phyloP scores from a whole-genome alignment of 2,888 invertebrate genomes.

The Plebejus argus region DNA sequence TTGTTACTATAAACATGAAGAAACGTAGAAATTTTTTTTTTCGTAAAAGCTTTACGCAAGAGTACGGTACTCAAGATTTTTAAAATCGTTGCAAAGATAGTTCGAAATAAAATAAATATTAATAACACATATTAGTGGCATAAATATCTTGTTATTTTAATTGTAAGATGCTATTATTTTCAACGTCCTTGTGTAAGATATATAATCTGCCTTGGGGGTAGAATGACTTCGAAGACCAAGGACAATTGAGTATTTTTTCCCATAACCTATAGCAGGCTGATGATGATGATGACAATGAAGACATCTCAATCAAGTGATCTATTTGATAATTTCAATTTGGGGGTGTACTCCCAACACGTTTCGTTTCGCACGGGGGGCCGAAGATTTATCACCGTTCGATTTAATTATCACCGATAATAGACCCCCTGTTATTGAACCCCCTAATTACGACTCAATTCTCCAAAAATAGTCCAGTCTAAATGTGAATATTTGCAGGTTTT shows the following conservation, averaged over 20 bases:
- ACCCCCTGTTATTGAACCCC: slow-evolving; percentile 43
- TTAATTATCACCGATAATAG: slow-evolving; percentile 67
- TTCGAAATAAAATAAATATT: too few species aligned
- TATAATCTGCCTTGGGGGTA: too few species aligned
- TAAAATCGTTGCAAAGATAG: too few species aligned
- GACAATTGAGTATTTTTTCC: not conserved
- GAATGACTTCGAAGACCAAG: too few species aligned
- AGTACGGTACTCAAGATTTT: too few species aligned
- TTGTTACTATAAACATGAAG: too few species aligned
- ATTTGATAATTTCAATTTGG: slow-evolving; percentile 49
- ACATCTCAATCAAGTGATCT: slow-evolving; percentile 11
- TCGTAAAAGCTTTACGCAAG: too few species aligned
- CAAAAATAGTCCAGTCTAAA: not conserved
- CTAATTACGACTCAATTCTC: slow-evolving; percentile 42
- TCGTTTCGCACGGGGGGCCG: slow-evolving; percentile 62
- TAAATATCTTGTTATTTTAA: too few species aligned
- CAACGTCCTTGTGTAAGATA: too few species aligned
- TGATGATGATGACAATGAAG: not conserved
- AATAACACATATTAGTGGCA: too few species aligned
- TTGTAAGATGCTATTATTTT: too few species aligned
- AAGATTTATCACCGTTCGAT: slow-evolving; percentile 67
- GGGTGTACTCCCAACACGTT: slow-evolving; percentile 55
- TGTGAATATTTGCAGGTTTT: not conserved
- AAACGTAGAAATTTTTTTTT: too few species aligned
- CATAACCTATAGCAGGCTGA: not conserved